phyloP scores from a whole-genome alignment of 1,140 invertebrate species.

The Danaus plexippus region DNA sequence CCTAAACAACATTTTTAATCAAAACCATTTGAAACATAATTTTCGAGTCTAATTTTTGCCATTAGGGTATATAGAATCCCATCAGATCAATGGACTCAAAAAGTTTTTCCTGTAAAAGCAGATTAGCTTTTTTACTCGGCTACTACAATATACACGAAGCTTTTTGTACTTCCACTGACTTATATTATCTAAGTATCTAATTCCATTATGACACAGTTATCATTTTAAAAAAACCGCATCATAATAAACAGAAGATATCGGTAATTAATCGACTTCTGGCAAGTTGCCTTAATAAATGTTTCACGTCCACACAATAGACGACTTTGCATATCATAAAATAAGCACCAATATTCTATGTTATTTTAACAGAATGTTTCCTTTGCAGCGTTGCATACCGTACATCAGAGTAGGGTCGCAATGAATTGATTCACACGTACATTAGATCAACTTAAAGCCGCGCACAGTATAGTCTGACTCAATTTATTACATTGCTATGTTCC shows the following conservation, averaged over 20 bases:
- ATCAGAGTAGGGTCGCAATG: constrained; percentile 18
- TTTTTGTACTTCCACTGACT: too few relatives aligned
- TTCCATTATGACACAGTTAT: too few relatives aligned
- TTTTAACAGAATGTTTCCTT: neutral
- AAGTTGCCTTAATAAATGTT: constrained; percentile 8
- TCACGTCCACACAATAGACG: neutral
- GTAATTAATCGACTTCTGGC: constrained; percentile 9
- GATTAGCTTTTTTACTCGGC: too few relatives aligned
- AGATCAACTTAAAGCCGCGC: constrained; percentile 20
- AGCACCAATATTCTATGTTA: neutral
- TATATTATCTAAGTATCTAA: too few relatives aligned
- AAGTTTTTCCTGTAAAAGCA: too few relatives aligned
- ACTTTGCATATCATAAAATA: neutral
- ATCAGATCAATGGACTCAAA: too few relatives aligned
- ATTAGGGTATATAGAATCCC: too few relatives aligned
- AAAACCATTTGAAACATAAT: too few relatives aligned
- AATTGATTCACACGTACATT: constrained; percentile 25
- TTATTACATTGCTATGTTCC: neutral
- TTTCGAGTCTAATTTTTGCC: too few relatives aligned
- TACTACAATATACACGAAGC: too few relatives aligned
- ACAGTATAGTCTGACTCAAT: constrained; percentile 2
- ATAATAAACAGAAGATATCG: constrained; percentile 7
- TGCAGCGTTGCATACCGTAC: constrained; percentile 9
- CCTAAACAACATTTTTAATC: too few relatives aligned
- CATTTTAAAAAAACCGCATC: neutral